Conservation (phyloP, 2,888 invertebrate genomes). For the Drosophila differens region DNA sequence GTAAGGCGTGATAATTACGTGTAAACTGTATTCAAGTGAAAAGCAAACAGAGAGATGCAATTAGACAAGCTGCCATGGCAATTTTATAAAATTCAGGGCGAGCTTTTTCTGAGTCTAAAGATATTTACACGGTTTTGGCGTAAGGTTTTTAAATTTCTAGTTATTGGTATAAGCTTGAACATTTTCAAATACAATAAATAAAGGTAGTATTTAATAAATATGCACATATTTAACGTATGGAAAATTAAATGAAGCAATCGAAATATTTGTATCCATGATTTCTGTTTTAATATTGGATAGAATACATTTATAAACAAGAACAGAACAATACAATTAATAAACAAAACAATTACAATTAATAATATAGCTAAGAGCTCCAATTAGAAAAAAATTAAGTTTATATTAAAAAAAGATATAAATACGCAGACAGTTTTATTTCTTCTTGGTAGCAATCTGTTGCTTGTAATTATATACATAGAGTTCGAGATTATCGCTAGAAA, state of each 20-base stretch:
- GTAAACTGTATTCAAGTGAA: slow-evolving; percentile 38
- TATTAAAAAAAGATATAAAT: not conserved
- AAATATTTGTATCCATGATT: not conserved
- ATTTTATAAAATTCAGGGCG: not conserved
- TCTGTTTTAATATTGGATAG: not conserved
- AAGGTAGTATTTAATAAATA: not conserved
- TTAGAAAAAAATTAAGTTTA: no score
- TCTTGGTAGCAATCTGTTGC: not conserved
- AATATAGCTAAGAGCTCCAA: not conserved
- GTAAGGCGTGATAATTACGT: slow-evolving; percentile 44
- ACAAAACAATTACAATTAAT: not conserved
- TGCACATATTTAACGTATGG: not conserved
- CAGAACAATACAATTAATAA: no score
- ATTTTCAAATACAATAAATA: not conserved
- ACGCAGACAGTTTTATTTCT: not conserved
- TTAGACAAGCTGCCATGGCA: slow-evolving; percentile 13
- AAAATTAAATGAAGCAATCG: not conserved
- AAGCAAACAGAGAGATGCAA: slow-evolving; percentile 32
- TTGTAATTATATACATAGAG: not conserved
- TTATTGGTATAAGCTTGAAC: not conserved
- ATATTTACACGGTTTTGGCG: not conserved
- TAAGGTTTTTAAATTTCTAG: not conserved
- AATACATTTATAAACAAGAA: not conserved
- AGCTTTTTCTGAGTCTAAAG: not conserved
- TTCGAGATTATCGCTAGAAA: not conserved